Evolutionary conservation across 1,140 invertebrate genomes (phyloP).

Genomic region (Temnothorax nylanderi): DNA sequence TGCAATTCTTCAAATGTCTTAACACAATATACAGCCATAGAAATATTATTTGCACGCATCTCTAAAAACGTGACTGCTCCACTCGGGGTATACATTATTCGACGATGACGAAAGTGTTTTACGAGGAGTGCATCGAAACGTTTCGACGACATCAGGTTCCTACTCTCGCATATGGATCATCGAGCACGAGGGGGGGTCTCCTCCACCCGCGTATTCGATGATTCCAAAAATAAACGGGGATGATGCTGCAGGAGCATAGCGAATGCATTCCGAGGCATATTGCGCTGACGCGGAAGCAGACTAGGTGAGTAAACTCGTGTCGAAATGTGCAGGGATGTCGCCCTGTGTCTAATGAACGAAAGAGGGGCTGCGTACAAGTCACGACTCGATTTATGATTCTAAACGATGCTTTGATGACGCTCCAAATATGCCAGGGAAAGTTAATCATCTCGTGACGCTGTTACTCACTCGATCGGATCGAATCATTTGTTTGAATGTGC

Average conservation of each 20-base stretch:
- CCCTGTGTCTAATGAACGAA: constrained; percentile 10
- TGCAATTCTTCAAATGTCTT: not conserved
- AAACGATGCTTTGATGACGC: constrained; percentile 78
- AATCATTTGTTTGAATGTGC: constrained; percentile 15
- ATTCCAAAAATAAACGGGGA: constrained; percentile 44
- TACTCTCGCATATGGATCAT: constrained; percentile 72
- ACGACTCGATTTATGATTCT: constrained; percentile 71
- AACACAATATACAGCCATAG: not conserved
- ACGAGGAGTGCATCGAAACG: constrained; percentile 71
- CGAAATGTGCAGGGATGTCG: not conserved
- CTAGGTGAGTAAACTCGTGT: constrained; percentile 32
- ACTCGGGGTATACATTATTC: constrained; percentile 24
- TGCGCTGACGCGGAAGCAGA: constrained; percentile 71
- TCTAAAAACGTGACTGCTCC: not conserved
- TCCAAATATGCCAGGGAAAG: constrained; percentile 63
- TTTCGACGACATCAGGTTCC: constrained; percentile 77
- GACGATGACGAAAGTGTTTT: constrained; percentile 28
- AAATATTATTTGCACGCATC: constrained; percentile 7
- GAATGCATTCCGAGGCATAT: constrained; percentile 78
- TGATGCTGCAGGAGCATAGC: constrained; percentile 75
- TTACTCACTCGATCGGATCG: constrained; percentile 62
- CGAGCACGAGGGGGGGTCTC: not conserved
- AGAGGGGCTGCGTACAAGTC: constrained; percentile 43
- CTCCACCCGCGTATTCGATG: constrained; percentile 3
- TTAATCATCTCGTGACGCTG: constrained; percentile 70